These are phyloP conservation scores for Tenodera sinensis DNA, from an alignment of 2,888 invertebrate genomes.

Conservation along the genomic window DNA sequence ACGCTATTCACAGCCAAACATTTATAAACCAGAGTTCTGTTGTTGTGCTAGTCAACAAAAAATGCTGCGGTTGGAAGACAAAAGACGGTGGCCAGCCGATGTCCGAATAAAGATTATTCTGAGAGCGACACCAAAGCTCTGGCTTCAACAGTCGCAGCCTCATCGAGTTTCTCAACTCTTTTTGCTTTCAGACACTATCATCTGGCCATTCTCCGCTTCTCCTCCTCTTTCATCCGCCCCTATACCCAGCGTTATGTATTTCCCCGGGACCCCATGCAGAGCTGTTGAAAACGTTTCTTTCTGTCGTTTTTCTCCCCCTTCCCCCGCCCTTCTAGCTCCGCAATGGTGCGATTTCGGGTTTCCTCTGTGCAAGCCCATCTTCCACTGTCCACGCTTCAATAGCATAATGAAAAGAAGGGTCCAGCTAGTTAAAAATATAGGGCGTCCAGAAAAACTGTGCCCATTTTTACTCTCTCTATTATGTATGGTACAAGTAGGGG, in stretches of 20 bases:
- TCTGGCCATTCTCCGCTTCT: neutral
- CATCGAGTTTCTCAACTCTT: neutral
- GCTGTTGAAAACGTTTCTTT: neutral
- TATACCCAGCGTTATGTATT: neutral
- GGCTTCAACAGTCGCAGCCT: neutral
- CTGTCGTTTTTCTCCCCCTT: neutral
- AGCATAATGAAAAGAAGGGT: neutral
- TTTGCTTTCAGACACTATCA: neutral
- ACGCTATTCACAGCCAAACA: too few relatives aligned
- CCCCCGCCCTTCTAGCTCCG: neutral
- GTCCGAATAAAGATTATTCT: neutral
- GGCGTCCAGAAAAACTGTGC: neutral
- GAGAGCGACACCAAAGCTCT: neutral
- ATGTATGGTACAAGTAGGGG: too few relatives aligned
- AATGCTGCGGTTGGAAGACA: too few relatives aligned
- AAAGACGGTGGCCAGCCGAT: too few relatives aligned
- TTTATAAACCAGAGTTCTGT: too few relatives aligned
- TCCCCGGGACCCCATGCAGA: neutral
- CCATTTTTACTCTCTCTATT: too few relatives aligned
- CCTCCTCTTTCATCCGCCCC: neutral
- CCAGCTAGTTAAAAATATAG: neutral
- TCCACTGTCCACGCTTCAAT: neutral
- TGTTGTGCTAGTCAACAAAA: too few relatives aligned
- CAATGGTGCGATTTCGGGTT: neutral
- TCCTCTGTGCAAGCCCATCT: neutral